Evolutionary conservation across 2,113 vertebrate species (phyloP).

Genomic region (Azemiops feae): DNA sequence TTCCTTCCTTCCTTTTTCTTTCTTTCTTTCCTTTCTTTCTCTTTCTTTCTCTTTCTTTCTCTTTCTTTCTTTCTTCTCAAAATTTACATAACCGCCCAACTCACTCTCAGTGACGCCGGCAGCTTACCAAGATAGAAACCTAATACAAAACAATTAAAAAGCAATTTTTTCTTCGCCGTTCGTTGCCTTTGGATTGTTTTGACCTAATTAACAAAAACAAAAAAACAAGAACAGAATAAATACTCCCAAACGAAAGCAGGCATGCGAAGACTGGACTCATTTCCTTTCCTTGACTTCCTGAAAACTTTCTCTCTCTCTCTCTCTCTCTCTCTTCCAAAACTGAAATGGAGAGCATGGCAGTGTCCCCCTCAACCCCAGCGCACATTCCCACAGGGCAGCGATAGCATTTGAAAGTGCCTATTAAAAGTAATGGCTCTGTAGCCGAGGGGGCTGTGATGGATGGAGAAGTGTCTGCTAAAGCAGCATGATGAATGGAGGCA

Average conservation of each 20-base stretch:
- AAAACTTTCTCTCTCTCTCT: background rate
- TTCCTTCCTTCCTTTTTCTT: too few relatives aligned
- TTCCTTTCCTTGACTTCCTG: background rate
- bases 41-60: too few relatives aligned
- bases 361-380: background rate
- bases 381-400: background rate
- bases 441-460: slow-evolving; percentile 49
- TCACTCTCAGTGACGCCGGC: too few relatives aligned
- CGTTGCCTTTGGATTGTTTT: background rate
- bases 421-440: slow-evolving; percentile 62
- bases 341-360: slow-evolving; percentile 15
- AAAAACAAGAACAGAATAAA: background rate
- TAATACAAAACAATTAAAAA: too few relatives aligned
- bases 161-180: background rate
- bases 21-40: too few relatives aligned
- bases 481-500: background rate
- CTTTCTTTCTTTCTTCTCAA: too few relatives aligned
- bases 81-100: too few relatives aligned
- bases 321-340: slow-evolving; percentile 22
- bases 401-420: slow-evolving; percentile 53
- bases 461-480: slow-evolving; percentile 25
- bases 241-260: background rate
- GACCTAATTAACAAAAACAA: background rate
- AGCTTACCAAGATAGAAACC: too few relatives aligned
- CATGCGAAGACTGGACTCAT: background rate